Evolutionary conservation across 1,140 invertebrate species (phyloP).

Genomic region (Aphaenogaster floridana): DNA sequence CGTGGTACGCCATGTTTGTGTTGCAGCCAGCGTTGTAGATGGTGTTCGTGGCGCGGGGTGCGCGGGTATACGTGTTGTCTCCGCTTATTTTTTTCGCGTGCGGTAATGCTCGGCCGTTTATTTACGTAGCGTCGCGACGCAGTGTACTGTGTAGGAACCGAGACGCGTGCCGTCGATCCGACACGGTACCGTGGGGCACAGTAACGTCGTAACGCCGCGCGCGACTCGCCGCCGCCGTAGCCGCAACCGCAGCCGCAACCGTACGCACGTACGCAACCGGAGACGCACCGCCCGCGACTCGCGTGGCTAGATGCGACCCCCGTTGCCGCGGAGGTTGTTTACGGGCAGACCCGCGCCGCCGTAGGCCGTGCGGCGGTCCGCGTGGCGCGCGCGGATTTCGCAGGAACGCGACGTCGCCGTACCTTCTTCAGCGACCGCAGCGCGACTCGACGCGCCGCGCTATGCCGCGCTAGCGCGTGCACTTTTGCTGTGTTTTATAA

Average conservation of each 20-base stretch:
- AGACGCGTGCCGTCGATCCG: neutral
- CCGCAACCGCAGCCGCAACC: neutral
- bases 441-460: conserved; percentile 19
- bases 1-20: conserved; percentile 68
- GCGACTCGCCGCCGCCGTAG: neutral
- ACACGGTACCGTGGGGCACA: neutral
- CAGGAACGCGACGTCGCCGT: conserved; percentile 36
- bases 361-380: conserved; percentile 3
- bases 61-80: conserved; percentile 59
- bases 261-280: neutral
- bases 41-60: conserved; percentile 51
- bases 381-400: conserved; percentile 24
- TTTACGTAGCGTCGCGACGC: conserved; percentile 59
- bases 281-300: neutral
- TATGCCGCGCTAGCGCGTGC: conserved; percentile 57
- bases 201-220: neutral
- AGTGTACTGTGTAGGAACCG: neutral
- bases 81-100: conserved; percentile 65
- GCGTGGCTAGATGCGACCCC: neutral
- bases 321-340: conserved; percentile 60
- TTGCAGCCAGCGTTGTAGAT: conserved; percentile 57
- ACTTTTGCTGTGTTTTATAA: conserved; percentile 74
- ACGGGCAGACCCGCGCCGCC: conserved; percentile 52
- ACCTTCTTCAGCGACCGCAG: conserved; percentile 39
- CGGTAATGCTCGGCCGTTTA: conserved; percentile 71